These are phyloP conservation scores for Hirundo rustica DNA, from an alignment of 2,797 vertebrate species.

Conservation along the genomic window DNA sequence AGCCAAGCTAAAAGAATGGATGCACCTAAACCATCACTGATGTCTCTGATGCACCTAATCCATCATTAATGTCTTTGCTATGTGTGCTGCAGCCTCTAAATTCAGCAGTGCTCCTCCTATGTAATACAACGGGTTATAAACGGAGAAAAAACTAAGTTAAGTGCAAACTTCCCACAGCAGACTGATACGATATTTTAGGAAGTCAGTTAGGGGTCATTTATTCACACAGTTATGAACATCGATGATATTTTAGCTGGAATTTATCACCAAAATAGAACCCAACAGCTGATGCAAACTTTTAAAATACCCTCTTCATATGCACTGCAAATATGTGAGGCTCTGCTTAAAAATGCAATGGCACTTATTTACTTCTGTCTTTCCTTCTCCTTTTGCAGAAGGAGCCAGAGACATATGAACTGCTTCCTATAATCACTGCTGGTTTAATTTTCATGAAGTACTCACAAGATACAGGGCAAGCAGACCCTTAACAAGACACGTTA, in stretches of 20 bases:
- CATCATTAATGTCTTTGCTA: neutral
- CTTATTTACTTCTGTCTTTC: conserved; percentile 8
- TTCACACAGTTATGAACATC: conserved; percentile 69
- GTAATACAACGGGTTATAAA: neutral
- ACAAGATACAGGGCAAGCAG: neutral
- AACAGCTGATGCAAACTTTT: conserved; percentile 75
- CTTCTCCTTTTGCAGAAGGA: neutral
- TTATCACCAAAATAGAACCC: conserved; percentile 71
- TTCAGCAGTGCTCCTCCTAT: neutral
- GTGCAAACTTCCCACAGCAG: conserved; percentile 44
- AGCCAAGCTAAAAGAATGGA: neutral
- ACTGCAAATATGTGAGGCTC: conserved; percentile 49
- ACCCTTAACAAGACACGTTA: conserved; percentile 4
- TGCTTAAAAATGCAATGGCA: conserved; percentile 37
- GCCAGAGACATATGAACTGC: conserved; percentile 1
- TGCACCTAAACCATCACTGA: neutral
- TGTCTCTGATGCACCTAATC: neutral
- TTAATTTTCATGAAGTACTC: conserved; percentile 13
- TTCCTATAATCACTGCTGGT: conserved; percentile 6
- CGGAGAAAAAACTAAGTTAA: neutral
- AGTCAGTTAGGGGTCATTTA: conserved; percentile 69
- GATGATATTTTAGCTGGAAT: conserved; percentile 73
- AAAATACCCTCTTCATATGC: conserved; percentile 39
- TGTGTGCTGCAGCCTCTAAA: neutral
- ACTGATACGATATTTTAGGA: conserved; percentile 51